These are phyloP conservation scores for Lycaena phlaeas DNA, from an alignment of 2,888 invertebrate species.

Conservation along the genomic window DNA sequence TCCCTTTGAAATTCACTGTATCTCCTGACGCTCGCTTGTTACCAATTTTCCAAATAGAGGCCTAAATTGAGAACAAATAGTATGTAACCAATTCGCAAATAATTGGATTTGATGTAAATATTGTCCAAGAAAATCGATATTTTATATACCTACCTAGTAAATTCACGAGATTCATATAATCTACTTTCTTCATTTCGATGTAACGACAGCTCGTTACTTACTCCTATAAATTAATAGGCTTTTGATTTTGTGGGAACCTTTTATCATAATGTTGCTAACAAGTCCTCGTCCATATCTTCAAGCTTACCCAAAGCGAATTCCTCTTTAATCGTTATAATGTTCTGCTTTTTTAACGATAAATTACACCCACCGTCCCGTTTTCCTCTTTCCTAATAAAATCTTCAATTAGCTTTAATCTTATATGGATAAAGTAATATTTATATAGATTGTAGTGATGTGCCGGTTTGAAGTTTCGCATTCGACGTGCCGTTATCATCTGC, in stretches of 20 bases:
- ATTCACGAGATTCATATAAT: slow-evolving; percentile 2
- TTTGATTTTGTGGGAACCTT: no score
- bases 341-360: slow-evolving; percentile 48
- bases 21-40: not conserved
- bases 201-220: not conserved
- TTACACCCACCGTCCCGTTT: slow-evolving; percentile 69
- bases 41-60: slow-evolving; percentile 14
- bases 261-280: no score
- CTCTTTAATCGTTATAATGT: slow-evolving; percentile 12
- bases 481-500: not conserved
- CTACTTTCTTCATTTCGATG: not conserved
- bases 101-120: slow-evolving; percentile 11
- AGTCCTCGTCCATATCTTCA: not conserved
- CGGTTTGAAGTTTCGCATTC: not conserved
- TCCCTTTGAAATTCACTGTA: slow-evolving; percentile 12
- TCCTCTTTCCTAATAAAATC: slow-evolving; percentile 58
- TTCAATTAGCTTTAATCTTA: slow-evolving; percentile 60
- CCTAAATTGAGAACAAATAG: slow-evolving; percentile 15
- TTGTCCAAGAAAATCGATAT: slow-evolving; percentile 7
- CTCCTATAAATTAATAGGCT: no score
- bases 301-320: slow-evolving; percentile 8
- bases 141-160: slow-evolving; percentile 7
- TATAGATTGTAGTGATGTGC: slow-evolving; percentile 36
- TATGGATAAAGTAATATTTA: slow-evolving; percentile 53
- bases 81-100: slow-evolving; percentile 3